Conservation (phyloP, 2,113 vertebrate genomes). For the Heliornis fulica region DNA sequence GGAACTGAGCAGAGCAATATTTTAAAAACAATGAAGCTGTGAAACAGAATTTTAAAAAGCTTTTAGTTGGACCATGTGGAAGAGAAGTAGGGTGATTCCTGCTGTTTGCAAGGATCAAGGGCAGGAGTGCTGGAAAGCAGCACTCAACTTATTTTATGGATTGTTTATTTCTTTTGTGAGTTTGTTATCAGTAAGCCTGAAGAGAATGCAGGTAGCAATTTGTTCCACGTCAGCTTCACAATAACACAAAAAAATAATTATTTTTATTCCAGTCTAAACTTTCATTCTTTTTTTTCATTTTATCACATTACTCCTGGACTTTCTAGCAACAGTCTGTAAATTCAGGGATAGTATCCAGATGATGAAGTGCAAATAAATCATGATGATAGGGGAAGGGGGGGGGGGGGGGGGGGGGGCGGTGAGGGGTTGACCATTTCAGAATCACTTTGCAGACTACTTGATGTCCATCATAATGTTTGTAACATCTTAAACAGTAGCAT, state of each 20-base stretch:
- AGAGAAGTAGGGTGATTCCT: neutral
- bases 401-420: too few species aligned
- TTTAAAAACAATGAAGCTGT: conserved; percentile 15
- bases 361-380: neutral
- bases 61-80: neutral
- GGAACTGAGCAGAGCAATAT: neutral
- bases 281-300: neutral
- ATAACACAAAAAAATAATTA: neutral
- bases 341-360: neutral
- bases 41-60: neutral
- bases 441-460: neutral
- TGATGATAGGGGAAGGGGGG: too few species aligned
- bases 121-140: neutral
- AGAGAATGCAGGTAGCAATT: neutral
- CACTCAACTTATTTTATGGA: neutral
- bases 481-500: neutral
- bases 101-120: neutral
- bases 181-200: neutral
- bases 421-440: neutral
- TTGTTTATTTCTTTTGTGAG: neutral
- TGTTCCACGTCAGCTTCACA: neutral
- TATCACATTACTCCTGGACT: neutral
- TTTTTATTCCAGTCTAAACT: neutral
- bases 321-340: neutral
- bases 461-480: neutral